Conservation (phyloP, 2,113 vertebrate species). For the Phrynosoma platyrhinos region DNA sequence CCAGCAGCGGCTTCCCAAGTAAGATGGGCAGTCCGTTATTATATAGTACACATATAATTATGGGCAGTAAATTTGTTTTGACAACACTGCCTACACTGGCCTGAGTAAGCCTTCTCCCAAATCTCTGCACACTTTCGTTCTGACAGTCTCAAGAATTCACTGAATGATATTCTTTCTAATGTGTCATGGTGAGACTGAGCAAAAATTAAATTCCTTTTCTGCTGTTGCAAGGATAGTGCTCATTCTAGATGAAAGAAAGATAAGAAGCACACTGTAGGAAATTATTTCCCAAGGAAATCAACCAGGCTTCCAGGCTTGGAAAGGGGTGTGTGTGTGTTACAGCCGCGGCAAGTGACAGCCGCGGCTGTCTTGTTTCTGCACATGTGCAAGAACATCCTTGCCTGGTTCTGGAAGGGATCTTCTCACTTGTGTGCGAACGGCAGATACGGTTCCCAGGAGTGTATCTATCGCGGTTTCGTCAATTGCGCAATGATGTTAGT, state of each 20-base stretch:
- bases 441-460: no score
- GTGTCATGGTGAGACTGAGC: neutral
- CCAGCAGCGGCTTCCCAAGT: constrained; percentile 70
- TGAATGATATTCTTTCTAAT: constrained; percentile 33
- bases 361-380: no score
- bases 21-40: constrained; percentile 63
- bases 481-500: no score
- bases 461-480: no score
- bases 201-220: neutral
- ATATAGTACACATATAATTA: constrained; percentile 67
- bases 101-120: constrained; percentile 58
- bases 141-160: constrained; percentile 44
- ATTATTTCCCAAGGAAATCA: no score
- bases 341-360: no score
- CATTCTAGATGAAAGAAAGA: neutral
- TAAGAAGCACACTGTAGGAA: neutral
- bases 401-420: no score
- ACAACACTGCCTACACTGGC: constrained; percentile 60
- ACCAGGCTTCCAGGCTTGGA: no score
- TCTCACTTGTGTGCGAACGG: no score
- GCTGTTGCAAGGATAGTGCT: neutral
- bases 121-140: constrained; percentile 36
- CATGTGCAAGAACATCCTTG: no score
- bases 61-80: constrained; percentile 61
- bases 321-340: no score